Percentiles rank a stretch among this genome's conserved stretches.
phyloP scores from a whole-genome alignment of 2,797 vertebrate species.

The Phoeniculus purpureus region DNA sequence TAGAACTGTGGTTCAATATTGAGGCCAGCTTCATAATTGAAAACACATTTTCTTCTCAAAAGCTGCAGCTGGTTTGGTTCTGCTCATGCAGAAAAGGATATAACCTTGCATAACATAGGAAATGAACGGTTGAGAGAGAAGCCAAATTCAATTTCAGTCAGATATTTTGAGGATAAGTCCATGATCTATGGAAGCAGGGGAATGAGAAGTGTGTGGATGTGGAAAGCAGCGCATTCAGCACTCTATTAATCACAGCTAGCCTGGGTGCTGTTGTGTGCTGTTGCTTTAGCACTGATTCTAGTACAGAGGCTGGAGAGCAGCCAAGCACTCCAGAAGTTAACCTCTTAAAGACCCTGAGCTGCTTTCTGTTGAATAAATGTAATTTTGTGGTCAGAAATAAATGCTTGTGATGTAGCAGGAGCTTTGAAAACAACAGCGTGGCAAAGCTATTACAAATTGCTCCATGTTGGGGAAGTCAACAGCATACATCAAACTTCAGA shows the following conservation, averaged over 20 bases:
- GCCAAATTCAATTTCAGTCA: slow-evolving; percentile 90
- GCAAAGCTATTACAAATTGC: slow-evolving; percentile 80
- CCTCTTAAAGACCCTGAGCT: slow-evolving; percentile 83
- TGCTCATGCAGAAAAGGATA: slow-evolving; percentile 88
- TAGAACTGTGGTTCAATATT: slow-evolving; percentile 77
- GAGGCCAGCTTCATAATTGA: slow-evolving; percentile 84
- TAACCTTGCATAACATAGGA: slow-evolving; percentile 89
- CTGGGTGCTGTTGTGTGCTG: slow-evolving; percentile 73
- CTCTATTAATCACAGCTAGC: slow-evolving; percentile 84
- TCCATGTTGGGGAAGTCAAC: slow-evolving; percentile 74
- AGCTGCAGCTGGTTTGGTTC: slow-evolving; percentile 88
- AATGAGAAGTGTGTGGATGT: slow-evolving; percentile 79
- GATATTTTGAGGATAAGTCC: slow-evolving; percentile 85
- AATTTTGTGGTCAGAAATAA: slow-evolving; percentile 82
- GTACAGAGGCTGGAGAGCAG: slow-evolving; percentile 77
- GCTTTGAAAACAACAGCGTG: slow-evolving; percentile 76
- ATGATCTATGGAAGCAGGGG: slow-evolving; percentile 83
- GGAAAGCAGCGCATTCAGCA: slow-evolving; percentile 82
- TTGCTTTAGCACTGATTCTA: slow-evolving; percentile 74
- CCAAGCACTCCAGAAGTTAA: slow-evolving; percentile 84
- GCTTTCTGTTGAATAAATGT: slow-evolving; percentile 82
- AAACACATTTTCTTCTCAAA: slow-evolving; percentile 83
- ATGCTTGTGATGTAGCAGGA: slow-evolving; percentile 79
- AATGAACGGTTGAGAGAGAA: slow-evolving; percentile 89
- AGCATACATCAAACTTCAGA: slow-evolving; percentile 71